phyloP scores from a whole-genome alignment of 2,888 invertebrate genomes.

The Panorpa germanica region DNA sequence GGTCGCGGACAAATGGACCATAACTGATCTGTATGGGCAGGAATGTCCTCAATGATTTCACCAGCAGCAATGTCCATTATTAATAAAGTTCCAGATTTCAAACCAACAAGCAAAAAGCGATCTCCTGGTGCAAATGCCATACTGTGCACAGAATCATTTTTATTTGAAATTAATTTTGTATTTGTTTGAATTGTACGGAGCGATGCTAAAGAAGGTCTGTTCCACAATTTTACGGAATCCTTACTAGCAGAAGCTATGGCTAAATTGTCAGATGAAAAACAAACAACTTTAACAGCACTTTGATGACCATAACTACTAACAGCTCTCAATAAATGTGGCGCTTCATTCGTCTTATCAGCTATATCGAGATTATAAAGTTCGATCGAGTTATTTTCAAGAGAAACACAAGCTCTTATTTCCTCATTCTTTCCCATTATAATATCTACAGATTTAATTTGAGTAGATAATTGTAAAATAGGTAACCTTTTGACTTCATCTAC shows the following conservation, averaged over 20 bases:
- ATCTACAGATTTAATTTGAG: conserved; percentile 53
- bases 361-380: conserved; percentile 41
- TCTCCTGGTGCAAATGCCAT: conserved; percentile 31
- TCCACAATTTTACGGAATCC: conserved; percentile 88
- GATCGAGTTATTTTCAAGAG: conserved; percentile 55
- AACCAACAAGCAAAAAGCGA: conserved; percentile 72
- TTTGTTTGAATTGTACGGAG: conserved; percentile 45
- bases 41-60: conserved; percentile 58
- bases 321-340: conserved; percentile 37
- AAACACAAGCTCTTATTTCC: conserved; percentile 45
- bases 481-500: conserved; percentile 56
- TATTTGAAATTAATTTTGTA: conserved; percentile 34
- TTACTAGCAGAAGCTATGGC: conserved; percentile 73
- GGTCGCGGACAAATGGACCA: conserved; percentile 63
- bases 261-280: conserved; percentile 81
- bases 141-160: neutral
- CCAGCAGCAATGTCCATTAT: conserved; percentile 74
- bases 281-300: conserved; percentile 69
- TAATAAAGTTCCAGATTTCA: conserved; percentile 64
- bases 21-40: conserved; percentile 66
- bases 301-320: conserved; percentile 68
- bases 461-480: conserved; percentile 39
- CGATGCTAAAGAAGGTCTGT: conserved; percentile 46
- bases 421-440: conserved; percentile 49
- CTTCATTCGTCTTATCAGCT: conserved; percentile 32